Evolutionary conservation across 2,113 vertebrate genomes (phyloP).

Genomic region (Lontra canadensis): DNA sequence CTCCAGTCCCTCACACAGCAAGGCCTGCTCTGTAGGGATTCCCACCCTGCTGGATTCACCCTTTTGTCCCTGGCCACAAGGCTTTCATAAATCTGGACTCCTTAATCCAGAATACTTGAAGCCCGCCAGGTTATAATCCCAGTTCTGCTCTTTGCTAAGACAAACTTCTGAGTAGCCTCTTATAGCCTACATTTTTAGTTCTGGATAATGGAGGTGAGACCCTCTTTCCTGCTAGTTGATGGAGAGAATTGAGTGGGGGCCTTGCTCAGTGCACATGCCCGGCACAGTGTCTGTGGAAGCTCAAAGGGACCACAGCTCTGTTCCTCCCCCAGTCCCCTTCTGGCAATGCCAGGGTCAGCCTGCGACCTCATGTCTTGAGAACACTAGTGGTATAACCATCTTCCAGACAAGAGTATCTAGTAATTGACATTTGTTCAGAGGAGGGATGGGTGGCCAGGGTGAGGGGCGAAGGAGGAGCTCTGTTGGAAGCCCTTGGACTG

Average conservation of each 20-base stretch:
- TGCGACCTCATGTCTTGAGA: not conserved
- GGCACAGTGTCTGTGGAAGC: not conserved
- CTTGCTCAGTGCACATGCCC: rapidly evolving
- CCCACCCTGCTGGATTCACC: not conserved
- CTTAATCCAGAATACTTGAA: not conserved
- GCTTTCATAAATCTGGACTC: not conserved
- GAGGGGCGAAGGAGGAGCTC: not conserved
- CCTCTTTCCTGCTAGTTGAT: not conserved
- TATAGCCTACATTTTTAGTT: not conserved
- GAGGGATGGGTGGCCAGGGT: not conserved
- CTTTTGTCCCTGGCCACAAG: not conserved
- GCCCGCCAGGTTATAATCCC: not conserved
- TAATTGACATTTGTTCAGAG: not conserved
- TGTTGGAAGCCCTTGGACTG: not conserved
- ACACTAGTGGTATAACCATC: not conserved
- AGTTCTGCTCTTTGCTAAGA: not conserved
- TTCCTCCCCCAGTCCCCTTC: not conserved
- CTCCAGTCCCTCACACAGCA: not conserved
- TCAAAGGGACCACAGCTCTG: not conserved
- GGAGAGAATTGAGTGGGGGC: not conserved
- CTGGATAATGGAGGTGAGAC: not conserved
- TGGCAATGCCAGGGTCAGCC: not conserved
- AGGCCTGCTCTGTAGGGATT: not conserved
- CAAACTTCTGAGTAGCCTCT: not conserved
- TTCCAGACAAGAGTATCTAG: not conserved